Conservation (phyloP, 2,113 vertebrate genomes). For the Anguilla japonica region DNA sequence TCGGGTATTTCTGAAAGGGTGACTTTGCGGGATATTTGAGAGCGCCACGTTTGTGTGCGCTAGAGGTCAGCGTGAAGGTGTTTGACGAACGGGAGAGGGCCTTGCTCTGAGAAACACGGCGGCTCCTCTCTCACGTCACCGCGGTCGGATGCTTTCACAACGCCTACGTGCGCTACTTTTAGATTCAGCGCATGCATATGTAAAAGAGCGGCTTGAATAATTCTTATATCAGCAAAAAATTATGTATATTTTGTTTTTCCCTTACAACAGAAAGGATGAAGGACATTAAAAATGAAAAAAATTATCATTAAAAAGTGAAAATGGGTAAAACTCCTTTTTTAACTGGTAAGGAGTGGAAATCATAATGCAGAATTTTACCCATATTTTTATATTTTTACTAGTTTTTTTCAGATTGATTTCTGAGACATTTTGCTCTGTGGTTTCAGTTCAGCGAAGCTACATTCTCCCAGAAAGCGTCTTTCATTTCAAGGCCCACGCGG, state of each 20-base stretch:
- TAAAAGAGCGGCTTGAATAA: not conserved
- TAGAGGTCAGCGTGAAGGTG: conserved; percentile 41
- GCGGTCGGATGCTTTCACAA: not conserved
- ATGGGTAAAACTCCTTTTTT: no score
- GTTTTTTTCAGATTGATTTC: no score
- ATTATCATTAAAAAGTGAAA: no score
- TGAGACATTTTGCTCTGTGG: no score
- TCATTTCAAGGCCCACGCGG: no score
- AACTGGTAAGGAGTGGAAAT: no score
- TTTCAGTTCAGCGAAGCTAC: no score
- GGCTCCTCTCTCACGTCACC: not conserved
- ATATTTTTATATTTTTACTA: no score
- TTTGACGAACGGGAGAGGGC: conserved; percentile 39
- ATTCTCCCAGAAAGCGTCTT: no score
- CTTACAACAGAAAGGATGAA: not conserved
- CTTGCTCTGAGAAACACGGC: conserved; percentile 17
- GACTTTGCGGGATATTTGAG: conserved; percentile 69
- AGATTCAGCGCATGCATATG: not conserved
- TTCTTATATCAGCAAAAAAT: not conserved
- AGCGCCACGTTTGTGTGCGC: conserved; percentile 20
- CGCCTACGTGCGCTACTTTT: not conserved
- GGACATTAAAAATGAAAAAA: no score
- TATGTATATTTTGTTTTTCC: not conserved
- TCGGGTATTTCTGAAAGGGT: conserved; percentile 68
- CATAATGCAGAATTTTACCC: no score